These are phyloP conservation scores for Melieria picta DNA, from an alignment of 2,888 invertebrate genomes.

Conservation along the genomic window DNA sequence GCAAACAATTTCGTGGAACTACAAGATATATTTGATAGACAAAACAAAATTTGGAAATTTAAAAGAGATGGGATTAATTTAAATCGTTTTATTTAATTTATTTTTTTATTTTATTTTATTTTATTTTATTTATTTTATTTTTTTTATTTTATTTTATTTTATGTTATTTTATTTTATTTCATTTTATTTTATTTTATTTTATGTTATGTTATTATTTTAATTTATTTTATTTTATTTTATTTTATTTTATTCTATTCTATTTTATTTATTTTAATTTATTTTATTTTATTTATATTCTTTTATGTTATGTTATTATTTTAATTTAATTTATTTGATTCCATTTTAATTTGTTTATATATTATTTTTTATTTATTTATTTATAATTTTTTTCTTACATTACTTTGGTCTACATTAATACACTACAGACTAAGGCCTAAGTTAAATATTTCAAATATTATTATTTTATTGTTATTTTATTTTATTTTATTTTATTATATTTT, in stretches of 20 bases:
- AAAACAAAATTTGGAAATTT: too few relatives aligned
- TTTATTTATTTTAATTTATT: neutral
- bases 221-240: neutral
- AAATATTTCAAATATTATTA: too few relatives aligned
- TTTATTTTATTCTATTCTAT: neutral
- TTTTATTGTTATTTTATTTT: constrained; percentile 22
- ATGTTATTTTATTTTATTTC: too few relatives aligned
- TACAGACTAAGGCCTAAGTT: too few relatives aligned
- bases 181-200: too few relatives aligned
- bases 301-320: neutral
- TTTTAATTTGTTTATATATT: constrained; percentile 9
- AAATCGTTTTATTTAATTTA: too few relatives aligned
- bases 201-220: neutral
- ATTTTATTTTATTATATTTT: neutral
- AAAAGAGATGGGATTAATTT: too few relatives aligned
- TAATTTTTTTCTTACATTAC: too few relatives aligned
- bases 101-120: too few relatives aligned
- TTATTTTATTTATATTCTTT: neutral
- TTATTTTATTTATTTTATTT: neutral
- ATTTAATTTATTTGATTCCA: neutral
- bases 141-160: neutral
- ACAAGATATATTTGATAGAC: too few relatives aligned
- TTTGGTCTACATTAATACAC: too few relatives aligned
- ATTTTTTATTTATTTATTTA: constrained; percentile 25
- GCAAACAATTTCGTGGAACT: too few relatives aligned